These are phyloP conservation scores for Parnassius glacialis DNA, from an alignment of 2,888 invertebrate genomes.

Conservation along the genomic window DNA sequence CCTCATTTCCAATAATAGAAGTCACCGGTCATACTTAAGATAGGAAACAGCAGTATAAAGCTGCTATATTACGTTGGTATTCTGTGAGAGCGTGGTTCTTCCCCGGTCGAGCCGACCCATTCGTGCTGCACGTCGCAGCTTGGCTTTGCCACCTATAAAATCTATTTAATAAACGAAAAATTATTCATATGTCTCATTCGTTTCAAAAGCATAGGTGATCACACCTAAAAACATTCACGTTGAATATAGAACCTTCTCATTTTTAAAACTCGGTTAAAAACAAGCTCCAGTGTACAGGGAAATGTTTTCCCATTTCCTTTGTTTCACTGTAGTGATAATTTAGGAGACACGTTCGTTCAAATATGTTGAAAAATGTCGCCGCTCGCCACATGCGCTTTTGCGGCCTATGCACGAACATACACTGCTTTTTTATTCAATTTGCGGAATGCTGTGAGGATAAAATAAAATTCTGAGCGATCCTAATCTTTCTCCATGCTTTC, in stretches of 20 bases:
- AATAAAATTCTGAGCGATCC: background rate
- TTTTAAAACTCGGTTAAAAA: background rate
- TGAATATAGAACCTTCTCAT: too few species aligned
- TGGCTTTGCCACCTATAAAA: too few species aligned
- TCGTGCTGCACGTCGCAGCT: too few species aligned
- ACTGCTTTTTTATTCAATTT: constrained; percentile 28
- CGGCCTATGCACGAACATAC: constrained; percentile 22
- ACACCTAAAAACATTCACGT: background rate
- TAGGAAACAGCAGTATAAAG: too few species aligned
- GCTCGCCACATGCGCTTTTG: constrained; percentile 34
- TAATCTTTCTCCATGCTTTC: background rate
- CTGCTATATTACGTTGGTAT: too few species aligned
- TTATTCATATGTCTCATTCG: background rate
- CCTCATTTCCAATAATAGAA: too few species aligned
- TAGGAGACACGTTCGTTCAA: constrained; percentile 36
- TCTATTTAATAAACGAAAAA: background rate
- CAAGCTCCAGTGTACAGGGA: background rate
- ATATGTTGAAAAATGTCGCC: constrained; percentile 36
- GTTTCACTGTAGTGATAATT: constrained; percentile 45
- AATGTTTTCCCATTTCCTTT: constrained; percentile 36
- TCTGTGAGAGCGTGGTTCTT: too few species aligned
- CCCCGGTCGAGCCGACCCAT: too few species aligned
- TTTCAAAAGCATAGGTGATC: background rate
- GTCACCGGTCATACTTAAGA: too few species aligned
- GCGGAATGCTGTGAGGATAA: background rate